Evolutionary conservation across 2,888 invertebrate species (phyloP), one percentile per base, ranked within the genome.

Genomic region (Hypsopygia costalis): DNA sequence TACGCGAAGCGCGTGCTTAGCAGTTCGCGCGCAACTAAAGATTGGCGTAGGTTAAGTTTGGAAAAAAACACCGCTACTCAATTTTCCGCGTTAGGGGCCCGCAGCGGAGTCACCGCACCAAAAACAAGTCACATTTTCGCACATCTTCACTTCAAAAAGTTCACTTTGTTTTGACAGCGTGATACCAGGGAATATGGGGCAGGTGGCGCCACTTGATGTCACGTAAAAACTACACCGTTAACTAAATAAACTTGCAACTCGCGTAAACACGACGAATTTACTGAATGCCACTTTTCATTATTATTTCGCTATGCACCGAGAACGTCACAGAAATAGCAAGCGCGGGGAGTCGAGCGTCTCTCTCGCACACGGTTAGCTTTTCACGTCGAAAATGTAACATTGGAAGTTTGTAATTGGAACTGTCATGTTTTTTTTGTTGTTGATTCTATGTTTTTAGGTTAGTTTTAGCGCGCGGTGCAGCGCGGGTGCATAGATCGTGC

Each of bases 251-350:
- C 86, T 80, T 83, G 82, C 82, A 79, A 81, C 83, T 74, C 86
- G 85, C 82, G 85, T 87, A 87, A 88, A 87, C 86, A 86, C 87
- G 75, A 78, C 82, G 76, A 86, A 86, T 79, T 86, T 82, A 87
- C 86, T 85, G 78, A 83, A 81, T 80, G 80, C 78, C 82, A 86
- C 83, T 86, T 88, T 87, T 86, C 86, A 88, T 87, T 82, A 83
- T 82, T 80, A 82, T 85, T 85, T 83, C 80, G 77, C 81, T 82
- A 85, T 85, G 83, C 85, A 86, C 79, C 76, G 81, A 63, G 77
- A 74, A 80, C 85, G 85, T 85, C 85, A 83, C 80, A 67, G 65
- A 76, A 78, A 76, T 73, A 75, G 76, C 77, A 69, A 68, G 69
- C 74, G 72, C 64, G 66, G 60, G 54, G 62, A 64, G 51, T 56